Conservation (phyloP, 2,888 invertebrate species). For the Empis stercorea region DNA sequence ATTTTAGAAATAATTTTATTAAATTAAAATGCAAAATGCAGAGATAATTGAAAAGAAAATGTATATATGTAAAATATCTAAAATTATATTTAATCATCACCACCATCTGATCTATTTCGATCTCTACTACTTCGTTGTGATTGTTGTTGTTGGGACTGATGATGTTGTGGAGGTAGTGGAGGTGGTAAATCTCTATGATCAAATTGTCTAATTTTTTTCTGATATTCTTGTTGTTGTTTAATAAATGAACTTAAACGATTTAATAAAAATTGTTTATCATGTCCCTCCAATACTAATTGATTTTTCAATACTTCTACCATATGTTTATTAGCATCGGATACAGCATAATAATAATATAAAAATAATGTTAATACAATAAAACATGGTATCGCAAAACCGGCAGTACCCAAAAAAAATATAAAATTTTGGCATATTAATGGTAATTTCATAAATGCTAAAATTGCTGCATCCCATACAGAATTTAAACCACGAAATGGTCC, state of each 20-base stretch:
- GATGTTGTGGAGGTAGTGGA: neutral
- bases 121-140: conserved; percentile 5
- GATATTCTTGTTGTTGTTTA: conserved; percentile 61
- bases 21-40: too few relatives aligned
- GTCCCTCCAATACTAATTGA: conserved; percentile 73
- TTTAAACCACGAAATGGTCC: conserved; percentile 61
- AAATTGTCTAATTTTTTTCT: conserved; percentile 39
- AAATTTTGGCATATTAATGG: conserved; percentile 47
- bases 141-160: neutral
- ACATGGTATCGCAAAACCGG: conserved; percentile 65
- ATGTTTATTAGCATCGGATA: conserved; percentile 69
- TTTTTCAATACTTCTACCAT: conserved; percentile 73
- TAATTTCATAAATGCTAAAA: conserved; percentile 46
- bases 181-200: conserved; percentile 15
- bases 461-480: conserved; percentile 53
- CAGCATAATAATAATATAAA: conserved; percentile 72
- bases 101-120: conserved; percentile 6
- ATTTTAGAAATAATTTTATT: too few relatives aligned
- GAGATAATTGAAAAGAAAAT: too few relatives aligned
- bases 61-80: too few relatives aligned
- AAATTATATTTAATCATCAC: too few relatives aligned
- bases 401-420: conserved; percentile 57
- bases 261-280: conserved; percentile 79
- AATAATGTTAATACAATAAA: conserved; percentile 55
- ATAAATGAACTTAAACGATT: conserved; percentile 68